Evolutionary conservation across 2,888 invertebrate species (phyloP).

Genomic region (Caenorhabditis imperialis): DNA sequence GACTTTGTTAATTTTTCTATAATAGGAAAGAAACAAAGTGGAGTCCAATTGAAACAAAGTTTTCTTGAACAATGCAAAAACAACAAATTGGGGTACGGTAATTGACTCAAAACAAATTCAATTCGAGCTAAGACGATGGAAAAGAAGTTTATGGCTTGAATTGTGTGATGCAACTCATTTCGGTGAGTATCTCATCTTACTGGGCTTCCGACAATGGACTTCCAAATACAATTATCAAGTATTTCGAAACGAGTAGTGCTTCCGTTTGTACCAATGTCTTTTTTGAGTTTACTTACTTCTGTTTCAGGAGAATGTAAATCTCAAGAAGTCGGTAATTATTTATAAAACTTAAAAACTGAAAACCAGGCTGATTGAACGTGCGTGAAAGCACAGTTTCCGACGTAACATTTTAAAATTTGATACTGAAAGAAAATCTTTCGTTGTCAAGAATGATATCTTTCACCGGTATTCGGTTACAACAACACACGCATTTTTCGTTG

Average conservation of each 20-base stretch:
- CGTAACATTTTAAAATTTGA: slow-evolving; percentile 15
- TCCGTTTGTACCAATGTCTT: slow-evolving; percentile 15
- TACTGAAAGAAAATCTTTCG: slow-evolving; percentile 45
- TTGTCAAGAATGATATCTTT: slow-evolving; percentile 51
- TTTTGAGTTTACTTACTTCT: too few species aligned
- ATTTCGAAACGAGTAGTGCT: slow-evolving; percentile 42
- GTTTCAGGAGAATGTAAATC: too few species aligned
- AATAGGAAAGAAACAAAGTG: too few species aligned
- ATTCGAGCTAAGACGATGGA: slow-evolving; percentile 17
- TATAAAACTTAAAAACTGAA: too few species aligned
- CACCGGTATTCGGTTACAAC: slow-evolving; percentile 41
- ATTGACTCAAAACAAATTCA: slow-evolving; percentile 49
- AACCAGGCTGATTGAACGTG: too few species aligned
- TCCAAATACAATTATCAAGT: slow-evolving; percentile 58
- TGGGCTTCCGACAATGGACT: slow-evolving; percentile 37
- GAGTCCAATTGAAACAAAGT: slow-evolving; percentile 27
- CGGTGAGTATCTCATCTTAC: slow-evolving; percentile 48
- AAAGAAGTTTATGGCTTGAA: slow-evolving; percentile 44
- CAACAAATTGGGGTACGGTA: slow-evolving; percentile 50
- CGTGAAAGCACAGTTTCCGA: too few species aligned
- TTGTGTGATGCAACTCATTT: slow-evolving; percentile 48
- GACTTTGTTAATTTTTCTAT: too few species aligned
- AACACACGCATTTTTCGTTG: slow-evolving; percentile 24
- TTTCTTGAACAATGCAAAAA: slow-evolving; percentile 33
- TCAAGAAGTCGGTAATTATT: too few species aligned